Base-by-base conservation (phyloP, 2,797 vertebrate genomes). In the Phataginus tetradactyla region DNA sequence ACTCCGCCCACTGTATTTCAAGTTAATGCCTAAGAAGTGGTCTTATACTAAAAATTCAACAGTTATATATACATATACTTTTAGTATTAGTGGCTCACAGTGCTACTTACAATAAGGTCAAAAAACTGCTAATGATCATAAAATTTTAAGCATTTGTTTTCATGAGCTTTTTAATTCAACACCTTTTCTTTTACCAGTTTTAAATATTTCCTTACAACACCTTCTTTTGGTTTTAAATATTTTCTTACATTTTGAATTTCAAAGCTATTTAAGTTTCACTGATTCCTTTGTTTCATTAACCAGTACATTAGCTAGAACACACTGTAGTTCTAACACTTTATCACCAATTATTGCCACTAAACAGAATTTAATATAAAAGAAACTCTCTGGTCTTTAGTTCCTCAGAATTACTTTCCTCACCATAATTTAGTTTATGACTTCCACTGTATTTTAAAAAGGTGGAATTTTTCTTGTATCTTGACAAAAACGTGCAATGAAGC, bases 241-340 rank as follows among this genome's bases (percentile, higher is more conserved):
- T 83, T 64, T 1, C 72, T 77, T 69, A 75, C 64, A 29, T 51
- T 78, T 75, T 88, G 5, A 93, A n/a, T 57, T 79, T 79, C 55
- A 95, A 90, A 61, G 10, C 34, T 72, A 18, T 27, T 90, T 86
- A 85, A 94, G 6, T 74, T 88, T 77, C 27, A 18, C 72, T 90
- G 1, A 1, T 93, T 91, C 8, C 5, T 6, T 49, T 75, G 45
- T 5, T 11, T 13, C 20, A 69, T 80, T 75, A 90, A 15, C 45
- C 45, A 87, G 8, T 18, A 34, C 1, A 39, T 79, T 42, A 78
- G 42, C 17, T 49, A 53, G 10, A 57, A 18, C 14, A 37, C 14
- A 29, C 6, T 86, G 5, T 37, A n/a, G 15, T 61, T 87, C 90
- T 75, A 59, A 32, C 13, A 83, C 0, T 37, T 87, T 4, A 32